Percentiles rank a stretch among this genome's conserved stretches.
Evolutionary conservation across 2,888 invertebrate species (phyloP).

Genomic region (Bellardia bayeri): DNA sequence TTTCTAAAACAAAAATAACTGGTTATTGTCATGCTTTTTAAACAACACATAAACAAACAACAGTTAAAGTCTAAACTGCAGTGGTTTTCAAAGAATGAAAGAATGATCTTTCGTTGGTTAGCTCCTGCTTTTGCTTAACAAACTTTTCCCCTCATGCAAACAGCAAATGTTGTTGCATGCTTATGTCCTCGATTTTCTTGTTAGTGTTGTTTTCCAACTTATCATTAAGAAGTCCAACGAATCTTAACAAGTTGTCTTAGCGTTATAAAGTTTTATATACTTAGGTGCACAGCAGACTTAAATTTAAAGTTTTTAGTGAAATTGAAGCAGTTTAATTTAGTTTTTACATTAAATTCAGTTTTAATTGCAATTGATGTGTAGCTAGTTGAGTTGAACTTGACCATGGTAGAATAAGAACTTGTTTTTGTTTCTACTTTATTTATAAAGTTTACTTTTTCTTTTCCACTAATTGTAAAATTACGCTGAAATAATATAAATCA

Average conservation of each 20-base stretch:
- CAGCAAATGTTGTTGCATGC: not conserved
- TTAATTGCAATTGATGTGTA: not conserved
- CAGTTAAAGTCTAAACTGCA: not conserved
- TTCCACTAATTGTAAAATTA: not conserved
- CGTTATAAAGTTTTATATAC: not conserved
- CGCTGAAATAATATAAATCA: not conserved
- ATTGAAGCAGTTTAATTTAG: not conserved
- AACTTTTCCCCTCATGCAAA: not conserved
- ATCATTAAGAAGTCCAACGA: not conserved
- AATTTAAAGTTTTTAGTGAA: conserved; percentile 17
- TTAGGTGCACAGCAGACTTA: not conserved
- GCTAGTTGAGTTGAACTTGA: conserved; percentile 48
- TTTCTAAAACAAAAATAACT: conserved; percentile 6
- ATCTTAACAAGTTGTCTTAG: not conserved
- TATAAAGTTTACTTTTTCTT: conserved; percentile 61
- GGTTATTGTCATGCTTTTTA: not conserved
- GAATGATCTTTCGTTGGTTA: conserved; percentile 37
- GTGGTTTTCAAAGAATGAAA: not conserved
- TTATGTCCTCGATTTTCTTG: conserved; percentile 44
- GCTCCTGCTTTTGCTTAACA: conserved; percentile 37
- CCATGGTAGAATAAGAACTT: conserved; percentile 61
- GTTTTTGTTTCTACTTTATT: conserved; percentile 8
- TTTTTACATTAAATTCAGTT: not conserved
- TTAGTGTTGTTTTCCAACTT: not conserved
- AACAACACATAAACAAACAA: not conserved